These are phyloP conservation scores for Blomia tropicalis DNA, from an alignment of 2,888 invertebrate genomes.

Conservation along the genomic window DNA sequence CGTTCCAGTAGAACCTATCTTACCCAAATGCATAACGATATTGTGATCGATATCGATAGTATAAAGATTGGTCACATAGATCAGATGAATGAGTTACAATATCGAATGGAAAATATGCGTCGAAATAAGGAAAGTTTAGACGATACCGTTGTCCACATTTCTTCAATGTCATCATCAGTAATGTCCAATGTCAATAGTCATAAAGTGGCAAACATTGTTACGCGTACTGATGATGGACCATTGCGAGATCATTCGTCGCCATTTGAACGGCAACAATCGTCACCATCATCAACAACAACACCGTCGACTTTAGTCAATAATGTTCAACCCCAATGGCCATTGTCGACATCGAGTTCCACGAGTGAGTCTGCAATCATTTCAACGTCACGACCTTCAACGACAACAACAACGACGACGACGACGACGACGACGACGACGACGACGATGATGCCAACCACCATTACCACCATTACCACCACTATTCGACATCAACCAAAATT, in stretches of 20 bases:
- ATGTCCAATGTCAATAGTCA: neutral
- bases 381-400: conserved; percentile 1
- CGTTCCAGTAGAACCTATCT: neutral
- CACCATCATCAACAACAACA: no score
- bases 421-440: conserved; percentile 8
- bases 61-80: neutral
- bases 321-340: no score
- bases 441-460: neutral
- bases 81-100: neutral
- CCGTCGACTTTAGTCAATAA: no score
- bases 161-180: neutral
- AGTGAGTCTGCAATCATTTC: conserved; percentile 3
- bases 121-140: neutral
- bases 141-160: no score
- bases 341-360: no score
- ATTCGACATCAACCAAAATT: neutral
- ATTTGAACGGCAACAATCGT: no score
- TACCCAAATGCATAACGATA: neutral
- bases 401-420: neutral
- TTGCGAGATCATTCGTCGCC: no score
- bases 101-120: neutral
- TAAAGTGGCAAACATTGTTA: neutral
- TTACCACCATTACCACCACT: neutral
- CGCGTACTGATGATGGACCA: no score
- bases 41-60: neutral